Evolutionary conservation across 2,113 vertebrate genomes (phyloP), one percentile per base, ranked within the genome.

Genomic region (Leiothrix lutea): DNA sequence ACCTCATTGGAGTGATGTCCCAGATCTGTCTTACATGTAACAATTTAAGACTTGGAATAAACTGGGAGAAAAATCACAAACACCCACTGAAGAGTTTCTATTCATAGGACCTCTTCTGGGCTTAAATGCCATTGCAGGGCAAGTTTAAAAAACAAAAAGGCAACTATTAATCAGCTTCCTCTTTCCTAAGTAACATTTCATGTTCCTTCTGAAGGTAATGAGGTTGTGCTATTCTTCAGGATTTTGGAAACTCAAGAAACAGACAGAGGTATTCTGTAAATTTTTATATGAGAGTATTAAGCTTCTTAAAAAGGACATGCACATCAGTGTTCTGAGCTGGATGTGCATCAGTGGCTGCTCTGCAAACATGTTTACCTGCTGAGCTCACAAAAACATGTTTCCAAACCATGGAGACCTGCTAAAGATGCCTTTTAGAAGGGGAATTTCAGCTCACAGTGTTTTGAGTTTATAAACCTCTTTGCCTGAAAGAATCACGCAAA

Each of bases 61-160:
- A 95, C 67, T 80, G 35, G 67, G 66, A 94, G 74, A 93, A 90
- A 91, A 93, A 90, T 93, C 79, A 64, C 57, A 17, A 88, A 92
- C 85, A 66, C 95, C 88, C 66, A 86, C 90, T 80, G 86, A 54
- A 70, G 94, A 83, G 35, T 77, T 80, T 69, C 92, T 94, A 80
- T 96, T 96, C 86, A 44, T 62, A 94, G 82, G 35, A 82, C 19
- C 20, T 83, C 26, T 78, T 88, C 75, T 77, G 42, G 64, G 33
- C 60, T 90, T 65, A 65, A 73, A 80, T 88, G 64, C 23, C 22
- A 28, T 65, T 26, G 33, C 0, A 2, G 74, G 88, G 33, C 58
- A 90, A 65, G 25, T 48, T 72, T 26, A 38, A 48, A 75, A 92
- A 77, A 35, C 23, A 67, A 62, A 42, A 42, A 24, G 31, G 48